Evolutionary conservation across 1,140 invertebrate genomes (phyloP), one percentile per base, ranked within the genome.

Genomic region (Dolichoris vasculosae): DNA sequence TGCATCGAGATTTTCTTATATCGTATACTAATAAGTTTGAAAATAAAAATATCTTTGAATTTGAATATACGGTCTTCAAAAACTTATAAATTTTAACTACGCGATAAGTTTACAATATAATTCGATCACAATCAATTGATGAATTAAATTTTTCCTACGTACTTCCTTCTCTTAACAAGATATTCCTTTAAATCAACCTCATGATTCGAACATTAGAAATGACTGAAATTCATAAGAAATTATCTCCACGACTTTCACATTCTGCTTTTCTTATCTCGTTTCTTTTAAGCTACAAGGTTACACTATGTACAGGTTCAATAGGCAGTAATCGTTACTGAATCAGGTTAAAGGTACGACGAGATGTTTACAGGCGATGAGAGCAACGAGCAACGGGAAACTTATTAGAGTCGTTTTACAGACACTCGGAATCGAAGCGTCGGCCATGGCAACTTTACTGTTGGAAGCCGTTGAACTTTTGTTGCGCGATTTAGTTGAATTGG

Each of bases 401-500:
- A 40, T 26, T 73, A 43, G 38, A 20, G 23, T 8, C 11, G 23
- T 35, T 48, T 9, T 8, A 20, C 26, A 38, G 69, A 83, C 15
- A 38, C 15, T n/a, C 13, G 43, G 30, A 43, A n/a, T 64, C 13
- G 73, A 32, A 30, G 59, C 73, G 26, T 73, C 80, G 2, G 69
- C 46, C 80, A 83, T 69, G 15, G 59, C 80, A 26, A 86, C 26
- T 30, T 86, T 86, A 30, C 46, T 77, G 43, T 43, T 93, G 15
- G 94, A 94, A 40, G 95, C 26, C 11, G n/a, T 6, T 1, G 40
- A 55, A 32, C 69, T 81, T 48, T 85, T 86, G 17, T 80, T 67
- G 2, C 85, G 80, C 4, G 63, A 23, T 63, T 79, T 85, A 0
- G 35, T 79, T 4, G 78, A 43, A 38, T 77, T 83, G 1, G 30